phyloP scores from a whole-genome alignment of 2,888 invertebrate genomes.

The Drosophila multiciliata region DNA sequence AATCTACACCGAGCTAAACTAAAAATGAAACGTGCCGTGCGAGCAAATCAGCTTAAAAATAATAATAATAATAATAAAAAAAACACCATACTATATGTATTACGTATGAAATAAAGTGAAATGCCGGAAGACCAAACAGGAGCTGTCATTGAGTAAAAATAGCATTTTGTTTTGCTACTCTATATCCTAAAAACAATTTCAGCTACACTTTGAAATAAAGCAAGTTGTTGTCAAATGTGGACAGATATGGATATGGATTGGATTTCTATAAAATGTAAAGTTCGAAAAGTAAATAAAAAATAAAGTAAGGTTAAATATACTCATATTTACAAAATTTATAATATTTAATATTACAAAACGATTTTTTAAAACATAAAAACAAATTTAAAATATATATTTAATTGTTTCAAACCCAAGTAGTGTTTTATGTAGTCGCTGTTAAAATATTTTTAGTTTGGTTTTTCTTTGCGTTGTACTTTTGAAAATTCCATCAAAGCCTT shows the following conservation, averaged over 20 bases:
- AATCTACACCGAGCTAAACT: slow-evolving; percentile 56
- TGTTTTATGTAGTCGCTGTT: neutral
- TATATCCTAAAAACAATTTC: slow-evolving; percentile 5
- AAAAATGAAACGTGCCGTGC: slow-evolving; percentile 70
- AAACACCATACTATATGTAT: slow-evolving; percentile 25
- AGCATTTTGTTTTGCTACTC: slow-evolving; percentile 20
- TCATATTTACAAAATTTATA: neutral
- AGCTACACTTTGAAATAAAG: neutral
- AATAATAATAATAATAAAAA: slow-evolving; percentile 49
- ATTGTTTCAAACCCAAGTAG: neutral
- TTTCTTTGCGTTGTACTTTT: slow-evolving; percentile 14
- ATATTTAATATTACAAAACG: neutral
- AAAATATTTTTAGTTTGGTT: neutral
- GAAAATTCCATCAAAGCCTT: slow-evolving; percentile 63
- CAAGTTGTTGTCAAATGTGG: neutral
- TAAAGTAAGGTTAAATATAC: neutral
- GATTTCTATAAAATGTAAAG: neutral
- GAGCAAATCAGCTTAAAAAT: slow-evolving; percentile 71
- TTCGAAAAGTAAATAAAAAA: neutral
- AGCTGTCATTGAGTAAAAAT: slow-evolving; percentile 46
- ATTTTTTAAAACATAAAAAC: rapidly evolving
- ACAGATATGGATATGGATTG: neutral
- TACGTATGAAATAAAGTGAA: slow-evolving; percentile 43
- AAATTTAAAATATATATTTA: neutral
- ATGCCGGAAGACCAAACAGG: slow-evolving; percentile 31